Percentiles rank a stretch among this genome's conserved stretches.
Evolutionary conservation across 1,140 invertebrate genomes (phyloP).

Genomic region (Drosophila nigrodunni): DNA sequence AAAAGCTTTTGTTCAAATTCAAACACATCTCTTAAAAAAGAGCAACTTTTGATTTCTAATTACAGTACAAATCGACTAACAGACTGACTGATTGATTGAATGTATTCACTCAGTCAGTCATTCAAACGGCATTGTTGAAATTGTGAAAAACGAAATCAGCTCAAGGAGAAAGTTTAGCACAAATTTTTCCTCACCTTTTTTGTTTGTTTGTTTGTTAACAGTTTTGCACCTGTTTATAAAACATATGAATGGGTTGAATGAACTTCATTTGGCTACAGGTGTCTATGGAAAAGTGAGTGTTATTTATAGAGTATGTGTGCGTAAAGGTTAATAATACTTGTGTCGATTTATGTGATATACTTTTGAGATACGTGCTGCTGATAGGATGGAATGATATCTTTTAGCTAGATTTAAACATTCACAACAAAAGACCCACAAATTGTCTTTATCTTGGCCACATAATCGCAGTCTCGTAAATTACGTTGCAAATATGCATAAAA

Average conservation of each 20-base stretch:
- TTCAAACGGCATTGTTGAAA: conserved; percentile 17
- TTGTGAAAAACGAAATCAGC: conserved; percentile 42
- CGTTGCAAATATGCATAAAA: conserved; percentile 32
- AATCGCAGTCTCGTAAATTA: conserved; percentile 31
- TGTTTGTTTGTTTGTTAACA: conserved; percentile 18
- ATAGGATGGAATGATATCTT: neutral
- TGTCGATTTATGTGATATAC: neutral
- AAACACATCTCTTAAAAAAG: conserved; percentile 8
- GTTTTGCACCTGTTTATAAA: conserved; percentile 36
- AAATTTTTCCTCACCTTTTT: conserved; percentile 17
- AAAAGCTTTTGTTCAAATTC: conserved; percentile 38
- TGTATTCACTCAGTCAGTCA: conserved; percentile 15
- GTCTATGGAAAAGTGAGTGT: conserved; percentile 7
- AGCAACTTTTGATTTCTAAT: conserved; percentile 53
- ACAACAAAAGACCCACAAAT: conserved; percentile 44
- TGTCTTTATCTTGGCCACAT: conserved; percentile 35
- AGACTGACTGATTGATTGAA: conserved; percentile 22
- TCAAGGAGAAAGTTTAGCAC: conserved; percentile 46
- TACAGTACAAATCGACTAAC: conserved; percentile 17
- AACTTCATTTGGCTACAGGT: conserved; percentile 26
- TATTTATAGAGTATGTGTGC: conserved; percentile 12
- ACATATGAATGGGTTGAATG: conserved; percentile 29
- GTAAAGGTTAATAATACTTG: conserved; percentile 26
- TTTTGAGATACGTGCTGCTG: neutral
- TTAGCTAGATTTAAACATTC: conserved; percentile 5